Percentiles rank a stretch among this genome's conserved stretches.
Evolutionary conservation across 2,888 invertebrate genomes (phyloP).

Genomic region (Subacronicta megacephala): DNA sequence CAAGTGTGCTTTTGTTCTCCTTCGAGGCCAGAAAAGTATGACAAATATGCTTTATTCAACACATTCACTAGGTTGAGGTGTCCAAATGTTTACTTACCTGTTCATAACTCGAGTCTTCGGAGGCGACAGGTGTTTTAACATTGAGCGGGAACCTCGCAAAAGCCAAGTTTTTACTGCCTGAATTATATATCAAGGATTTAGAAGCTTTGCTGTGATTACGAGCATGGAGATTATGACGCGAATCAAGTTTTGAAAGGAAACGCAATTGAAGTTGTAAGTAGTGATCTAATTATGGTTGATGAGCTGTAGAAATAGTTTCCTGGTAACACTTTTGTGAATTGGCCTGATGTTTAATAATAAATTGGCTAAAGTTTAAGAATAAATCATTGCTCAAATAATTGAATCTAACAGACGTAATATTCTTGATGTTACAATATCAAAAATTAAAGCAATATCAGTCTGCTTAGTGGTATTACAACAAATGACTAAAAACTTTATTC

Average conservation of each 20-base stretch:
- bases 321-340: no score
- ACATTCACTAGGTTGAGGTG: conserved; percentile 11
- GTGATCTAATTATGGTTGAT: conserved; percentile 14
- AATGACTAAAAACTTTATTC: conserved; percentile 34
- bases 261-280: conserved; percentile 28
- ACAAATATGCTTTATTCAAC: conserved; percentile 35
- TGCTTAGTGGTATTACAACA: conserved; percentile 17
- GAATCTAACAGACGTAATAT: not conserved
- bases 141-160: conserved; percentile 53
- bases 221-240: conserved; percentile 41
- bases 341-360: no score
- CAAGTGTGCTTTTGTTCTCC: conserved; percentile 22
- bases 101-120: conserved; percentile 26
- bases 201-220: conserved; percentile 47
- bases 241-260: conserved; percentile 38
- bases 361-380: not conserved
- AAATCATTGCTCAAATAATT: conserved; percentile 1
- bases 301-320: not conserved
- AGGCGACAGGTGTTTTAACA: conserved; percentile 64
- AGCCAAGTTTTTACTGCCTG: conserved; percentile 59
- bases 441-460: conserved; percentile 2
- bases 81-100: conserved; percentile 47
- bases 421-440: conserved; percentile 5
- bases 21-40: conserved; percentile 17
- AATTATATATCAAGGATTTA: conserved; percentile 66